Conservation (phyloP, 2,888 invertebrate species). For the Abrostola triplasia region DNA sequence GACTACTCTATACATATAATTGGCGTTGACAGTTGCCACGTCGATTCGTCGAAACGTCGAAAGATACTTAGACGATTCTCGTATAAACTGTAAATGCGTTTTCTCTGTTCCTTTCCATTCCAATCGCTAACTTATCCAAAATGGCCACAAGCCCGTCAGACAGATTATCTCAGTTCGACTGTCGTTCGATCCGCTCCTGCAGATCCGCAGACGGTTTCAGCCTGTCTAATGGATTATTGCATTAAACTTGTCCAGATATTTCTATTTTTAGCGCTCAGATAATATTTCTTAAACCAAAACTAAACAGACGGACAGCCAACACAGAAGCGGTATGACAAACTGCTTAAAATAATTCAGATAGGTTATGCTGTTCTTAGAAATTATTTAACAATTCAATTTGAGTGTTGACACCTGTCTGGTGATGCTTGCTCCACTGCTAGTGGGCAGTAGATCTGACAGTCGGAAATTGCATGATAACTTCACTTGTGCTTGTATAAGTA, state of each 20-base stretch:
- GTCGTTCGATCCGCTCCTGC: neutral
- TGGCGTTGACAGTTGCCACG: no score
- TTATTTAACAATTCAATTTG: slow-evolving; percentile 38
- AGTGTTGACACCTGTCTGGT: slow-evolving; percentile 15
- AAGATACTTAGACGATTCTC: neutral
- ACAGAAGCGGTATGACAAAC: neutral
- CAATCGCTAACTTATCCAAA: neutral
- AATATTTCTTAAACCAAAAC: slow-evolving; percentile 1
- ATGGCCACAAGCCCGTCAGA: neutral
- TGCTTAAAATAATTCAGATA: slow-evolving; percentile 22
- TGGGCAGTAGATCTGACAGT: slow-evolving; percentile 9
- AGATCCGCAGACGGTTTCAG: neutral
- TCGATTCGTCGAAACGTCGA: neutral
- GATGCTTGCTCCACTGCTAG: slow-evolving; percentile 1
- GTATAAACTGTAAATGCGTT: neutral
- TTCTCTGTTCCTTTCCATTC: neutral
- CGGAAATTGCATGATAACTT: neutral
- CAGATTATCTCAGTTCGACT: neutral
- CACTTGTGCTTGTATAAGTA: slow-evolving; percentile 8
- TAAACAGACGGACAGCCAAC: slow-evolving; percentile 1
- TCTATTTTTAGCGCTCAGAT: neutral
- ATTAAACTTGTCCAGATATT: neutral
- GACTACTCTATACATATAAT: no score
- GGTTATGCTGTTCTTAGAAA: slow-evolving; percentile 21
- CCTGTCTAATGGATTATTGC: slow-evolving; percentile 1